Percentiles rank a stretch among this genome's conserved stretches.
Evolutionary conservation across 2,888 invertebrate genomes (phyloP).

Genomic region (Nebria brevicollis): DNA sequence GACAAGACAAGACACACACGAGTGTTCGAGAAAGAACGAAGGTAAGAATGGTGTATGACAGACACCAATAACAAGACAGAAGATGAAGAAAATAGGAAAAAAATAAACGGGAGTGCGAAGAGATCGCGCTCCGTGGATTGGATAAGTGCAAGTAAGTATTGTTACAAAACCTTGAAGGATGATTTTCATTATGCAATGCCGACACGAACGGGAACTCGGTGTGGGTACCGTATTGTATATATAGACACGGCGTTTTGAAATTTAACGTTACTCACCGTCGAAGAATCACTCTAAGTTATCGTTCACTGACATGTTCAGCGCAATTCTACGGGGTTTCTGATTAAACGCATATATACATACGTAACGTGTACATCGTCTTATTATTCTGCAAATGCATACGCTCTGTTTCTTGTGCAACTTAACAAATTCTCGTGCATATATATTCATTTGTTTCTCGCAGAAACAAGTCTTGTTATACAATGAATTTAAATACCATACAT

Average conservation of each 20-base stretch:
- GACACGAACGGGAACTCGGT: background rate
- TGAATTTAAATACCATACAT: constrained; percentile 6
- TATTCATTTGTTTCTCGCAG: background rate
- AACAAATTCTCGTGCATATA: background rate
- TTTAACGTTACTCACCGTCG: constrained; percentile 11
- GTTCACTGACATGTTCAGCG: constrained; percentile 18
- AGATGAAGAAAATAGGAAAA: background rate
- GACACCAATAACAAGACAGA: background rate
- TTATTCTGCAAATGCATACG: background rate
- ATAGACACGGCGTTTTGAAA: background rate
- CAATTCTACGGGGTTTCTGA: constrained; percentile 22
- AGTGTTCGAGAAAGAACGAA: background rate
- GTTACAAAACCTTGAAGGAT: constrained; percentile 16
- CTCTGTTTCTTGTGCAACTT: background rate
- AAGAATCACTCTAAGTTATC: constrained; percentile 29
- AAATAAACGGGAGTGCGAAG: background rate
- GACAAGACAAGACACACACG: background rate
- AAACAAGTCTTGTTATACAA: background rate
- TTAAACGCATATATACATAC: constrained; percentile 34
- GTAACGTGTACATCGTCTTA: background rate
- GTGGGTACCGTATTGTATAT: background rate
- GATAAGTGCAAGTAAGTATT: constrained; percentile 18
- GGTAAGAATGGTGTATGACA: background rate
- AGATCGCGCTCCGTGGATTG: background rate
- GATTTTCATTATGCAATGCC: constrained; percentile 29